Percentiles rank a stretch among this genome's conserved stretches.
Evolutionary conservation across 2,113 vertebrate species (phyloP).

Genomic region (Capricornis sumatraensis): DNA sequence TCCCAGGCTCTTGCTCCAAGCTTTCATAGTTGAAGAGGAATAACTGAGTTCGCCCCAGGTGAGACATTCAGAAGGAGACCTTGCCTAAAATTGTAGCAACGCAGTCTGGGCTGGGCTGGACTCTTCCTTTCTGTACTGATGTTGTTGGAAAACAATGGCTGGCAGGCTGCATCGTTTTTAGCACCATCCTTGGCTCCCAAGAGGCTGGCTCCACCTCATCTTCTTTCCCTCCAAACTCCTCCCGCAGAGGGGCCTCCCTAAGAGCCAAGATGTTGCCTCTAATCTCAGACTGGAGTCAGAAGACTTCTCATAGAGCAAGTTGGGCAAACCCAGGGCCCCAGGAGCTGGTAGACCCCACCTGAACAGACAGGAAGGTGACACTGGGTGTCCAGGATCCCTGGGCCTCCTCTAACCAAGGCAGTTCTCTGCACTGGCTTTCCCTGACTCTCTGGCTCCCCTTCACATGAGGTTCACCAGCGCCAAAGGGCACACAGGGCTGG

Average conservation of each 20-base stretch:
- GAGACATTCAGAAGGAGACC: neutral
- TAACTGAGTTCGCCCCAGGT: neutral
- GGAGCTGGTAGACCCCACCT: neutral
- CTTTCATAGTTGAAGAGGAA: too few relatives aligned
- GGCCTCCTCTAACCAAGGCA: neutral
- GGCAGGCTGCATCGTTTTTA: neutral
- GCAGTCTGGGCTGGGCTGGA: neutral
- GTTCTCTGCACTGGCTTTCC: neutral
- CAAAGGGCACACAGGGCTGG: neutral
- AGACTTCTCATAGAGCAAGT: neutral
- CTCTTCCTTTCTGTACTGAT: neutral
- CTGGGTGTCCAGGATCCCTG: neutral
- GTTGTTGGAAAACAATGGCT: neutral
- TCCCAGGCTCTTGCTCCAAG: too few relatives aligned
- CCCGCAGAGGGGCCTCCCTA: neutral
- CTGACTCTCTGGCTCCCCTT: neutral
- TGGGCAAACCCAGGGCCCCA: neutral
- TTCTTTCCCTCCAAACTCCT: neutral
- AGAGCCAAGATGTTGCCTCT: neutral
- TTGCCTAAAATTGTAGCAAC: neutral
- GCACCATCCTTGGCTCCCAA: neutral
- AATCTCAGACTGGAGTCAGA: neutral
- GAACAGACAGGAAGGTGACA: accelerated
- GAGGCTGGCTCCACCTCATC: neutral
- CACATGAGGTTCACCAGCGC: neutral